phyloP scores from a whole-genome alignment of 2,797 vertebrate genomes.

The Gymnoscopelus microlampas region DNA sequence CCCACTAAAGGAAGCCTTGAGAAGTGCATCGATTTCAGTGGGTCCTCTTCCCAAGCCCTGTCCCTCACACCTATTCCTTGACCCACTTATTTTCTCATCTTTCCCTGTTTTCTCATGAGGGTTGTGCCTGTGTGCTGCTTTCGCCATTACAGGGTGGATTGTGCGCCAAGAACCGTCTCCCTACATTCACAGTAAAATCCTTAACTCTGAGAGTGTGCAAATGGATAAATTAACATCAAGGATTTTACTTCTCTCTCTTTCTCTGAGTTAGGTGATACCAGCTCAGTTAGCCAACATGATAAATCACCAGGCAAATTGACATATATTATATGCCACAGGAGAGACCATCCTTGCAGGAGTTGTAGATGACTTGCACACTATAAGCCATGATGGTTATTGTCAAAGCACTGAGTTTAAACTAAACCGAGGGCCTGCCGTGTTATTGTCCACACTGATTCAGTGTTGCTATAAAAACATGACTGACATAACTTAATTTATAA shows the following conservation, averaged over 20 bases:
- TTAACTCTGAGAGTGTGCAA: too few species aligned
- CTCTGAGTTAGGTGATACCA: conserved; percentile 80
- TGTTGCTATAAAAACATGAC: conserved; percentile 37
- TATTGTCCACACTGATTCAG: conserved; percentile 26
- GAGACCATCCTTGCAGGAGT: conserved; percentile 75
- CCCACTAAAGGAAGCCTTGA: conserved; percentile 71
- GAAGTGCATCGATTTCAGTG: conserved; percentile 82
- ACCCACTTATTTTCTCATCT: conserved; percentile 90
- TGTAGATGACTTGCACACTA: conserved; percentile 57
- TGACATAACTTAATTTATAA: conserved; percentile 26
- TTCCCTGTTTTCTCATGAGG: conserved; percentile 83
- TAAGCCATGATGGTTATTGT: conserved; percentile 76
- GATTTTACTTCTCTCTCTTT: conserved; percentile 39
- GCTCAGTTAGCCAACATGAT: conserved; percentile 81
- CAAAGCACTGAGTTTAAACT: conserved; percentile 72
- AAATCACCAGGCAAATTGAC: conserved; percentile 85
- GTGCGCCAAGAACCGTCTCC: conserved; percentile 70
- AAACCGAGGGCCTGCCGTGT: conserved; percentile 34
- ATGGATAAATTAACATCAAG: too few species aligned
- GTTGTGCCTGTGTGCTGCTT: conserved; percentile 75
- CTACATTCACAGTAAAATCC: too few species aligned
- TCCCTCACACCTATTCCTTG: conserved; percentile 80
- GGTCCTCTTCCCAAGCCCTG: conserved; percentile 72
- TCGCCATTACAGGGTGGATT: conserved; percentile 81
- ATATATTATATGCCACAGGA: conserved; percentile 76